Conservation (phyloP, 2,113 vertebrate species). For the Tachycineta bicolor region DNA sequence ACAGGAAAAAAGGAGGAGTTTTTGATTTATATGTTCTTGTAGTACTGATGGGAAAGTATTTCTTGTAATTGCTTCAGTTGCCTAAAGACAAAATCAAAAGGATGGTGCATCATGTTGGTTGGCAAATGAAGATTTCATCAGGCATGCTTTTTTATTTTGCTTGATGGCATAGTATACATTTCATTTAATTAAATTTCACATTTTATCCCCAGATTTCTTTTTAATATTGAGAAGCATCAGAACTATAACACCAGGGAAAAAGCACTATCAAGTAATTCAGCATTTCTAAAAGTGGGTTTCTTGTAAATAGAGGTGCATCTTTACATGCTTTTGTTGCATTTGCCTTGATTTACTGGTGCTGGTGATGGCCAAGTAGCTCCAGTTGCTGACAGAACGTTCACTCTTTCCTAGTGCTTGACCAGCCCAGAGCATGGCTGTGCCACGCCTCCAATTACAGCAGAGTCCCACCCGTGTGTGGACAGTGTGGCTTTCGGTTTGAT, state of each 20-base stretch:
- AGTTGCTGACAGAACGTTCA: accelerated
- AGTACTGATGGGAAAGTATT: background rate
- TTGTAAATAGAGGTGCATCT: background rate
- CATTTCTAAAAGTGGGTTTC: background rate
- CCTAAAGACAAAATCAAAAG: background rate
- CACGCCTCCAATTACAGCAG: background rate
- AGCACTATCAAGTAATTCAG: background rate
- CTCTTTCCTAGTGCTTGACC: background rate
- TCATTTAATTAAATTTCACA: background rate
- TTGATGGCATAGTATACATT: background rate
- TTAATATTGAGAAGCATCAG: background rate
- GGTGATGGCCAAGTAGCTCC: background rate
- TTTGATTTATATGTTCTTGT: background rate
- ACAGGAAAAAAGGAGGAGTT: background rate
- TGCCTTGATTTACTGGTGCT: accelerated
- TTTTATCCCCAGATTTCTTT: background rate
- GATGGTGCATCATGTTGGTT: background rate
- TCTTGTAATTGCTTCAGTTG: background rate
- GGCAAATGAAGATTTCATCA: background rate
- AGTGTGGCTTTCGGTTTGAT: background rate
- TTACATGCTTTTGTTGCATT: background rate
- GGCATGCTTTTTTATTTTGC: background rate
- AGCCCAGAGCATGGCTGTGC: accelerated
- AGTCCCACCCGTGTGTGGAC: background rate
- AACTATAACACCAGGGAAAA: background rate